Base-by-base conservation (phyloP, 2,888 invertebrate species). In the Fragum whitleyi region DNA sequence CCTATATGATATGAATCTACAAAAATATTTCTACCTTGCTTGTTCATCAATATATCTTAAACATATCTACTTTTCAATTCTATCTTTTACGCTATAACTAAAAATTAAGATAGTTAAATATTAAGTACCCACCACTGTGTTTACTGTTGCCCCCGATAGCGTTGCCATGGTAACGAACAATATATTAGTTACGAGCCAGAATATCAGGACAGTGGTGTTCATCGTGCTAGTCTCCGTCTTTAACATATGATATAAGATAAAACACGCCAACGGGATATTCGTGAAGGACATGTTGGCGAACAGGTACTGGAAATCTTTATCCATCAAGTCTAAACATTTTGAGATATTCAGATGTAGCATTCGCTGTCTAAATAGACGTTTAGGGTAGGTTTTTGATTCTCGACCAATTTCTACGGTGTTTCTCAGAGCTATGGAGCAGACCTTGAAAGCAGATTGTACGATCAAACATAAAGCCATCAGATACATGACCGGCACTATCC, bases 281-380 rank as follows among this genome's bases (percentile, higher is more conserved):
- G 74, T 70, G 42, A 21, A 21, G 32, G 39, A 79, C 53, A 39
- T 36, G n/a, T 57, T 74, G 21, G 74, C 62, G 32, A 59, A 72
- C 19, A 79, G 16, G 29, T 57, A 65, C n/a, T 74, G 47, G 28
- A 74, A 62, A 39, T 79, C 79, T 51, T 74, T 67, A 23, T 79
- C 79, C 47, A 79, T 29, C 19, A 69, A 39, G 2, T 55, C 70
- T 5, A 79, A 26, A 53, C 53, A 42, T 68, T 70, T 69, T 14
- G 74, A 74, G 14, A 79, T 32, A 28, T 79, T 55, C 26, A 79
- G 32, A 53, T 79, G 79, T 16, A 74, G 23, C 26, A 39, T 23
- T 14, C 74, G 28, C n/a, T 68, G 67, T 39, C 42, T 29, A 67
- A 67, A 74, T n/a, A 74, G 26, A n/a, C 73, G 62, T 51, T 14